Evolutionary conservation across 2,113 vertebrate genomes (phyloP), one percentile per base, ranked within the genome.

Genomic region (Triplophysa siluroides): DNA sequence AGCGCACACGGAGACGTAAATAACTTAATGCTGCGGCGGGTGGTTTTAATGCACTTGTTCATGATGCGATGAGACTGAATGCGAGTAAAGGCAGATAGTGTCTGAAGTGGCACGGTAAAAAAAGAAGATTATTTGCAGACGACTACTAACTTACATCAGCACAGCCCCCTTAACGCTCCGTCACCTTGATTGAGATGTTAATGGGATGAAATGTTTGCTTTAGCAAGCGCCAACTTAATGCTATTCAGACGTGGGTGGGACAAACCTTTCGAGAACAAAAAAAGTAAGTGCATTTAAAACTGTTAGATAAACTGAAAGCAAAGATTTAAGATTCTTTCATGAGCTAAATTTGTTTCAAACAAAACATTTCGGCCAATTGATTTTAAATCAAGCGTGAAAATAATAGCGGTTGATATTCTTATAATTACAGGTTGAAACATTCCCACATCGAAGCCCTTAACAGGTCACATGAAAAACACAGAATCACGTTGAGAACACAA

Each of bases 401-500:
- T 12, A 1, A 9, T 47, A 23, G 43, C 2, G 13, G 24, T 50
- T 23, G 21, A 41, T 43, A 21, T 56, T 13, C 11, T 21, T 56
- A 24, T 74, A 43, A 60, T 60, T 24, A 56, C 19, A 23, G 29
- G 14, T 62, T 6, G 0, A 18, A 43, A 75, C 41, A 4, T 63
- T 73, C n/a, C 33, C 8, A 43, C 33, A 43, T 61, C 54, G 60
- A 38, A 65, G 62, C 75, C 75, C 75, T 77, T 77, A 23, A 76
- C 19, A 21, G 21, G 24, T 58, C 33, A 67, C 81, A 87, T 88
- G 84, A 75, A 82, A 81, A 81, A 83, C 80, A 90, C 83, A 86
- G 85, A 80, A 90, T 82, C 86, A 85, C 83, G 84, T 79, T 82
- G 69, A 84, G 81, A 94, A 94, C 92, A 91, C 91, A 93, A 92